Percentiles rank a stretch among this genome's conserved stretches.
phyloP scores from a whole-genome alignment of 2,888 invertebrate genomes.

The Idaea straminata region DNA sequence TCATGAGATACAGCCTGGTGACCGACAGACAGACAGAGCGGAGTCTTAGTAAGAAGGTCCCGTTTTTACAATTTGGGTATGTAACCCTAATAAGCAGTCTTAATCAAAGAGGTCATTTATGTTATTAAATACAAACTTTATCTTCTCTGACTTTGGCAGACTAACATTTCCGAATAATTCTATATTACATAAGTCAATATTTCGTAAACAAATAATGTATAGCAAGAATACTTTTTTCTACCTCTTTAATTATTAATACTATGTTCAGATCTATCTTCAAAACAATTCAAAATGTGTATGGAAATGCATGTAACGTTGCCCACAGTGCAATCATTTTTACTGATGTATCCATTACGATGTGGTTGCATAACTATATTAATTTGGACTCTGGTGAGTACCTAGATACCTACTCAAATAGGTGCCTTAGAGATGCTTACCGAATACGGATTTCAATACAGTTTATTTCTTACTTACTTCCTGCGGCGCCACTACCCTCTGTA shows the following conservation, averaged over 20 bases:
- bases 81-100: background rate
- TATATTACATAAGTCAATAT: background rate
- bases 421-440: too few relatives aligned
- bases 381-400: constrained; percentile 46
- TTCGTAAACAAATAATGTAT: background rate
- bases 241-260: background rate
- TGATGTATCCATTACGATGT: constrained; percentile 40
- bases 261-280: background rate
- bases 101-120: background rate
- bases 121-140: background rate
- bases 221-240: background rate
- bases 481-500: too few relatives aligned
- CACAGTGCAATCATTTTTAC: constrained; percentile 39
- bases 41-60: too few relatives aligned
- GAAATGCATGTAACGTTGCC: constrained; percentile 37
- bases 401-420: too few relatives aligned
- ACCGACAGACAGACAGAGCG: too few relatives aligned
- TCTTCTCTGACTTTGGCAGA: background rate
- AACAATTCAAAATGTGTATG: constrained; percentile 10
- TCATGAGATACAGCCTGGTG: too few relatives aligned
- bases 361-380: constrained; percentile 36
- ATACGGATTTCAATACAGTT: too few relatives aligned
- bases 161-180: background rate
- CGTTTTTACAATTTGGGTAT: too few relatives aligned
- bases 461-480: too few relatives aligned